Evolutionary conservation across 2,797 vertebrate species (phyloP), one percentile per base, ranked within the genome.

Genomic region (Anabas testudineus): DNA sequence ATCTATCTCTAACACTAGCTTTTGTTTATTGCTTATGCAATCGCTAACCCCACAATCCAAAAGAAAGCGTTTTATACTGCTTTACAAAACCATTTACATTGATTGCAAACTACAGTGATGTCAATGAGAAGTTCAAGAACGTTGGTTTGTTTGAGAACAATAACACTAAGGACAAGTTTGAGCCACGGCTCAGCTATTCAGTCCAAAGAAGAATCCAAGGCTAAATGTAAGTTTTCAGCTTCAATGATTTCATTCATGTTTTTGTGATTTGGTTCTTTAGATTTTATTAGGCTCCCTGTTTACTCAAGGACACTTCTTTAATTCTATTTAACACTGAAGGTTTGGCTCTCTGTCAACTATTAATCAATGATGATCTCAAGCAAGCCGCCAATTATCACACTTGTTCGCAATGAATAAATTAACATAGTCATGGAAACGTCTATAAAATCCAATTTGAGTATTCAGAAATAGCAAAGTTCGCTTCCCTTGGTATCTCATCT

Each of bases 401-500:
- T 28, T 24, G 8, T 21, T 37, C 24, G 30, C 34, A 26, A 57
- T 62, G 41, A 52, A 55, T 39, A 0, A 37, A 21, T 34, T 5
- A 34, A 51, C 16, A 19, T 34, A 14, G 32, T 46, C 48, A 51
- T 28, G 14, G 52, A 61, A 64, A 67, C 63, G 13, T 12, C 21
- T 26, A 1, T n/a, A 37, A 51, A 51, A 16, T 26, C 2, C 1
- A 64, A 12, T 64, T 32, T 68, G 34, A 65, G 46, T 13, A 16
- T 26, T 39, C 22, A 43, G 18, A 41, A 26, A 12, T 3, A 14
- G 19, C 16, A 32, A 26, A 21, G 53, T 30, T 57, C 14, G 14
- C 45, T 18, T 26, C 26, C 16, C 18, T 57, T 10, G 4, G 16
- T 30, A 4, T 42, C 18, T 15, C 13, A 53, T 66, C 74, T 53